phyloP scores from a whole-genome alignment of 2,888 invertebrate genomes.

The Chironomus riparius region DNA sequence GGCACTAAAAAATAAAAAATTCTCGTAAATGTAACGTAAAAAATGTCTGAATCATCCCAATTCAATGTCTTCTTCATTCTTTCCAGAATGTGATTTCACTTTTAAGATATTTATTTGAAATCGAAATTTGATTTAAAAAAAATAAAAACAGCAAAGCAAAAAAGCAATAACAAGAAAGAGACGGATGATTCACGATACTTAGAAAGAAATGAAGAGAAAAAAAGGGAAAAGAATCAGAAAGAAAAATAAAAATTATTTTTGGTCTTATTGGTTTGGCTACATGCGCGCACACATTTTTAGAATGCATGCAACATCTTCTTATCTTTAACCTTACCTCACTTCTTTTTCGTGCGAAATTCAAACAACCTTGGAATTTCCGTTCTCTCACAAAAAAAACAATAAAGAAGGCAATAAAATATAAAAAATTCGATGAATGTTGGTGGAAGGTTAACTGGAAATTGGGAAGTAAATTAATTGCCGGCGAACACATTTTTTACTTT shows the following conservation, averaged over 20 bases:
- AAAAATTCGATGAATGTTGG: neutral
- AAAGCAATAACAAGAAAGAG: neutral
- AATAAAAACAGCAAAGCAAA: too few relatives aligned
- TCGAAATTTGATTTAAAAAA: too few relatives aligned
- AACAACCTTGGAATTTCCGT: slow-evolving; percentile 20
- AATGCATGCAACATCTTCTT: neutral
- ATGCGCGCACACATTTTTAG: neutral
- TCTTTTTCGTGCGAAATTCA: neutral
- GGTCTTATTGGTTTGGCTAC: too few relatives aligned
- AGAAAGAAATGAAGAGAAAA: neutral
- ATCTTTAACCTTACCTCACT: neutral
- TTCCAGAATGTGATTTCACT: too few relatives aligned
- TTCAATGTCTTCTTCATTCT: too few relatives aligned
- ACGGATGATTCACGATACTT: neutral
- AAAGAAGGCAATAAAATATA: neutral
- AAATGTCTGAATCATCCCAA: too few relatives aligned
- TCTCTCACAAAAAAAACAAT: neutral
- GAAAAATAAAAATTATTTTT: too few relatives aligned
- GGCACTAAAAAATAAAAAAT: too few relatives aligned
- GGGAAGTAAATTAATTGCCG: neutral
- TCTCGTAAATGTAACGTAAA: too few relatives aligned
- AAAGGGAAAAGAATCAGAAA: too few relatives aligned
- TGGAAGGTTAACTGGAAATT: neutral
- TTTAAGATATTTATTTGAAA: too few relatives aligned
- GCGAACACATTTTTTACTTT: neutral